phyloP scores from a whole-genome alignment of 2,888 invertebrate species.

The Phrixothrix hirtus region DNA sequence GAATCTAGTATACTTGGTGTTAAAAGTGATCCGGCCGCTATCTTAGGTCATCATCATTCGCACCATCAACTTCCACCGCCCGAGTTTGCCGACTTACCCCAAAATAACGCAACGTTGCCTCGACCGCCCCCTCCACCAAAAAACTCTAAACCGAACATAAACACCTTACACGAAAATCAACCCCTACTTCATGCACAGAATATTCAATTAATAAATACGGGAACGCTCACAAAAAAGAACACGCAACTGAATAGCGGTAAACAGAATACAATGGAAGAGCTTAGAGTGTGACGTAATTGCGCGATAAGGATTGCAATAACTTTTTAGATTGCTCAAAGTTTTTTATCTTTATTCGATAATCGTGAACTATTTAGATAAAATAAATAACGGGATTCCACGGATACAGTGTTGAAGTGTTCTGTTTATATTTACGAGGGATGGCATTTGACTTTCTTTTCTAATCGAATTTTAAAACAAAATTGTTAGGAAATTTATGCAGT shows the following conservation, averaged over 20 bases:
- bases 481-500: neutral
- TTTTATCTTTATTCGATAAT: constrained; percentile 27
- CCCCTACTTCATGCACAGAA: constrained; percentile 74
- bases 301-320: constrained; percentile 32
- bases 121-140: constrained; percentile 74
- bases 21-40: constrained; percentile 73
- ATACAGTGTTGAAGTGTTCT: constrained; percentile 2
- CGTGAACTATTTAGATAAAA: constrained; percentile 21
- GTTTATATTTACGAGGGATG: constrained; percentile 1
- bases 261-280: constrained; percentile 73
- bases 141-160: constrained; percentile 60
- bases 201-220: constrained; percentile 77
- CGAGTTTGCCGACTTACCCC: constrained; percentile 80
- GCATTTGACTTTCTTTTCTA: constrained; percentile 10
- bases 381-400: constrained; percentile 5
- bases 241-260: constrained; percentile 67
- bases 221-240: constrained; percentile 77
- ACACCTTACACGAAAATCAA: constrained; percentile 62
- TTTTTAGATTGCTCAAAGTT: constrained; percentile 38
- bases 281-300: constrained; percentile 75
- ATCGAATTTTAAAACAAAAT: constrained; percentile 12
- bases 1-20: constrained; percentile 65
- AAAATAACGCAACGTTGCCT: constrained; percentile 70
- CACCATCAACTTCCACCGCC: constrained; percentile 82
- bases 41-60: constrained; percentile 74